Percentiles rank a stretch among this genome's conserved stretches.
Conservation (phyloP, 2,888 invertebrate genomes). For the Leptopilina drosophilae region DNA sequence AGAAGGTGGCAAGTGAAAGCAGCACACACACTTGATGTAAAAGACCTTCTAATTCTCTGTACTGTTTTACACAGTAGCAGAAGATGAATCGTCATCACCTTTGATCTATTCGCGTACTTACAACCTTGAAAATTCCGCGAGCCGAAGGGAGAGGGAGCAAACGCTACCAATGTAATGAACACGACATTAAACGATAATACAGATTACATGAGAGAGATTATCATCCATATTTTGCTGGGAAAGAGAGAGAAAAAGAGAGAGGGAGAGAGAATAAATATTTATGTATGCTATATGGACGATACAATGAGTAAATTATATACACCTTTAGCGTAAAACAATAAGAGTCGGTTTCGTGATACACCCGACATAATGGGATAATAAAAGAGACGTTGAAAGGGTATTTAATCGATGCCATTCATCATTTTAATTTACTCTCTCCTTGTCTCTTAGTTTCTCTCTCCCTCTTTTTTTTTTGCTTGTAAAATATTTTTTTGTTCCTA, state of each 20-base stretch:
- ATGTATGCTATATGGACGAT: neutral
- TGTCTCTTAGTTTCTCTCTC: no score
- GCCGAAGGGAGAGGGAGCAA: no score
- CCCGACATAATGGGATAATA: neutral
- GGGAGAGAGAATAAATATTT: neutral
- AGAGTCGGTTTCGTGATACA: neutral
- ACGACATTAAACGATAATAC: slow-evolving; percentile 10
- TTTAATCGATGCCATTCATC: neutral
- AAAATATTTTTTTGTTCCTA: neutral
- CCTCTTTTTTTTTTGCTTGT: neutral
- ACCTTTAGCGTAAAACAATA: slow-evolving; percentile 15
- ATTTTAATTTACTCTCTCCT: neutral
- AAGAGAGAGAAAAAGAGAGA: neutral
- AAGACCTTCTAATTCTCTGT: neutral
- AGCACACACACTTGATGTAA: neutral
- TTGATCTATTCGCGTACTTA: neutral
- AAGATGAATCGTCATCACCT: slow-evolving; percentile 32
- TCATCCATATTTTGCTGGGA: neutral
- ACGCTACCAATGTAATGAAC: slow-evolving; percentile 6
- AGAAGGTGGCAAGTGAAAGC: slow-evolving; percentile 8
- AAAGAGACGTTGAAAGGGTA: slow-evolving; percentile 21
- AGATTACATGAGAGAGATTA: neutral
- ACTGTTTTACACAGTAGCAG: neutral
- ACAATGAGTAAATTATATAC: slow-evolving; percentile 9
- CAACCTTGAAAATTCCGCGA: slow-evolving; percentile 27